phyloP scores from a whole-genome alignment of 2,113 vertebrate species.

The Stegostoma tigrinum region DNA sequence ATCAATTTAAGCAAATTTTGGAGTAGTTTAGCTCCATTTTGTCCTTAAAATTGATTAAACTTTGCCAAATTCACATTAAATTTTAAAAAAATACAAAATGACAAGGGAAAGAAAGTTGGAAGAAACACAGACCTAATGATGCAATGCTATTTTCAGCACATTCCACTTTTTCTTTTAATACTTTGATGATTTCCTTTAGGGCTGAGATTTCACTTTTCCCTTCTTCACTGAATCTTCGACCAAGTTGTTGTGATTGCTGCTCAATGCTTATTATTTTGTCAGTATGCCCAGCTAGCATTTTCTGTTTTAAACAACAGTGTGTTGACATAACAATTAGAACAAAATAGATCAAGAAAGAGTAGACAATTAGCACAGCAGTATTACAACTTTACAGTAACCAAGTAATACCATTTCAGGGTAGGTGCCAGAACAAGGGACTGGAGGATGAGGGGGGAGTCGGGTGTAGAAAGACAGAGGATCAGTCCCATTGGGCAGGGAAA shows the following conservation, averaged over 20 bases:
- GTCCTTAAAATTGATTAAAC: background rate
- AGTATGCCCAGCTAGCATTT: constrained; percentile 59
- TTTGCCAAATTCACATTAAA: background rate
- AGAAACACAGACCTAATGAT: constrained; percentile 55
- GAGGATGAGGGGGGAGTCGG: no score
- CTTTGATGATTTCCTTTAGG: constrained; percentile 56
- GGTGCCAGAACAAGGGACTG: no score
- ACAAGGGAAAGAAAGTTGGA: constrained; percentile 14
- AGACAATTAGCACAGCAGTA: no score
- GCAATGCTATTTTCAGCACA: constrained; percentile 57
- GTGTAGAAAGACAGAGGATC: no score
- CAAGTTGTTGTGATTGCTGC: background rate
- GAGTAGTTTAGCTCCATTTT: background rate
- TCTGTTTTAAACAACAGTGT: constrained; percentile 42
- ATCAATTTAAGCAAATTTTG: background rate
- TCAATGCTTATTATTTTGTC: constrained; percentile 63
- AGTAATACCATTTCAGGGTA: background rate
- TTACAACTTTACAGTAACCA: background rate
- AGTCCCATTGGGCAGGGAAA: no score
- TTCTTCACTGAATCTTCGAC: constrained; percentile 18
- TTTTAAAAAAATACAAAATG: background rate
- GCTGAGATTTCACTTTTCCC: constrained; percentile 42
- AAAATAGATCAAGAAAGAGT: background rate
- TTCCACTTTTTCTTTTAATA: constrained; percentile 59
- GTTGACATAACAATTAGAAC: background rate